These are phyloP conservation scores for Heliconius cydno DNA, from an alignment of 2,888 invertebrate genomes.

Conservation along the genomic window DNA sequence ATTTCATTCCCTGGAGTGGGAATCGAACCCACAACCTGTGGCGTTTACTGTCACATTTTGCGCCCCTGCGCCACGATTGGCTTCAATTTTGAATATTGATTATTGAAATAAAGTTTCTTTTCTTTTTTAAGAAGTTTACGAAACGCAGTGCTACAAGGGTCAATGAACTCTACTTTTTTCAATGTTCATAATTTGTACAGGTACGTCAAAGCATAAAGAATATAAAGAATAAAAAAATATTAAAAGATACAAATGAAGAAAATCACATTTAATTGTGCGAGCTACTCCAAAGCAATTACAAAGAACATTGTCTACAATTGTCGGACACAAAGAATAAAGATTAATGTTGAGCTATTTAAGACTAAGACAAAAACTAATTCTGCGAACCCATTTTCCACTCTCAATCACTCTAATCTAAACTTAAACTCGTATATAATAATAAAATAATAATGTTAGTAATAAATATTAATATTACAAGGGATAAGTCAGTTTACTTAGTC, in stretches of 20 bases:
- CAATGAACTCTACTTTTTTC: background rate
- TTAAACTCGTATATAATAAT: conserved; percentile 30
- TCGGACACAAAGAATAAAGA: conserved; percentile 50
- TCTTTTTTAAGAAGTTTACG: background rate
- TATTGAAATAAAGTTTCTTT: background rate
- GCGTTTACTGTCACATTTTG: too few relatives aligned
- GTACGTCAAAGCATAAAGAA: background rate
- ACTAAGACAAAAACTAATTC: conserved; percentile 50
- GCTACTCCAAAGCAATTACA: conserved; percentile 39
- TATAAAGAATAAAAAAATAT: background rate
- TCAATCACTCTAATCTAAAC: conserved; percentile 41
- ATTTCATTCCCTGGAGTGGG: too few relatives aligned
- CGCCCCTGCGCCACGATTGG: too few relatives aligned
- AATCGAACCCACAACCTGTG: too few relatives aligned
- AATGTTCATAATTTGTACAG: background rate
- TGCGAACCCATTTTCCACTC: conserved; percentile 48
- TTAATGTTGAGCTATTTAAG: conserved; percentile 50
- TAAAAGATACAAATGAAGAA: background rate
- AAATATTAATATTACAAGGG: conserved; percentile 13
- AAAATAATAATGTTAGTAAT: conserved; percentile 33
- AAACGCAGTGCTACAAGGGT: background rate
- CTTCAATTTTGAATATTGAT: background rate
- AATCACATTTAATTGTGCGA: background rate
- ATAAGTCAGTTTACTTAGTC: conserved; percentile 1
- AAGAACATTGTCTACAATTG: conserved; percentile 46